Base-by-base conservation (phyloP, 2,113 vertebrate species). In the Malurus melanocephalus region DNA sequence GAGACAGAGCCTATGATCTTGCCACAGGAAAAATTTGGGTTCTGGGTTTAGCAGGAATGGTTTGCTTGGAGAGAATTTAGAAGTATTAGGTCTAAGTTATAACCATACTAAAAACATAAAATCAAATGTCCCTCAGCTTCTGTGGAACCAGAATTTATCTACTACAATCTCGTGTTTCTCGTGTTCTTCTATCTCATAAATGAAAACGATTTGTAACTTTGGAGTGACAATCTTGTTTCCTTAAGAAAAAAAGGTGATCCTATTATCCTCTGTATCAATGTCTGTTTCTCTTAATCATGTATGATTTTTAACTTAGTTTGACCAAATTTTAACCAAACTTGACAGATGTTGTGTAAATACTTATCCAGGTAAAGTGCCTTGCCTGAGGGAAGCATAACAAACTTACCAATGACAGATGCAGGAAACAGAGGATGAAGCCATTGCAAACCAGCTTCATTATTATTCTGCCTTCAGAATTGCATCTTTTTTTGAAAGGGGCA, bases 271-370 rank as follows among this genome's bases (percentile, higher is more conserved):
- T n/a, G 4, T 80, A 66, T 73, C 82, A 65, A 21, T 27, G 46
- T 62, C 55, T 85, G 18, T 65, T 85, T 85, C 48, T 66, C 33
- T 82, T 80, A 89, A 85, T 18, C 22, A 17, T 73, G 26, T 15
- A 57, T 55, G 32, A 61, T 61, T 89, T 92, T 87, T 89, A 85
- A 79, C 60, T 85, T 73, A 38, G 26, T 65, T 79, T 87, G 82
- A 82, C 67, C 67, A 76, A 87, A 87, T 56, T 92, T 93, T 91
- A 89, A 85, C 51, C 43, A 73, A 73, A 83, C 24, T 59, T 93
- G 90, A 69, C 85, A 94, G 48, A 73, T 77, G 48, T 76, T 92
- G 72, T 89, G 56, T 85, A 94, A 93, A 93, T 77, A 87, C 67
- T 73, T 91, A 57, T 85, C 33, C 88, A 92, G 76, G 76, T 92